Percentiles rank a stretch among this genome's conserved stretches.
Evolutionary conservation across 2,113 vertebrate species (phyloP).

Genomic region (Scortum barcoo): DNA sequence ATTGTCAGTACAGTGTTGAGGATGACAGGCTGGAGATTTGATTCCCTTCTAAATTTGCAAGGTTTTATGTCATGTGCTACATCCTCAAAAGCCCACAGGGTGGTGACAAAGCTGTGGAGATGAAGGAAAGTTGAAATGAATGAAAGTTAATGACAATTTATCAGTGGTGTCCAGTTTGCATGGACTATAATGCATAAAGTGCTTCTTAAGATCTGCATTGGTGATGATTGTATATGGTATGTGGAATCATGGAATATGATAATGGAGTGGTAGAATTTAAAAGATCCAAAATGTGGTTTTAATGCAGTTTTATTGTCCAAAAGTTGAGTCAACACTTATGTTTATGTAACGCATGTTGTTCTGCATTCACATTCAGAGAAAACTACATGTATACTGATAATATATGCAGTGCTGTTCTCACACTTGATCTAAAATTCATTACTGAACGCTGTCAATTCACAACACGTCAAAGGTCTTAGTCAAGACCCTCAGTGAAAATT

Average conservation of each 20-base stretch:
- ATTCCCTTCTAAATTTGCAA: background rate
- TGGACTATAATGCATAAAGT: background rate
- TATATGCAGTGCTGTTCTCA: background rate
- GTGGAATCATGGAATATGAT: too few species aligned
- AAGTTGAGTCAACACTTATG: background rate
- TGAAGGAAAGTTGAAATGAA: too few species aligned
- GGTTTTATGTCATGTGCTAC: background rate
- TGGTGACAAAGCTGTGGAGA: background rate
- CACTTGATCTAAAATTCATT: background rate
- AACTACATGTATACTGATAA: background rate
- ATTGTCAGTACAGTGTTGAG: background rate
- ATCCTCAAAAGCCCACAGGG: slow-evolving; percentile 18
- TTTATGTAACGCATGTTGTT: background rate
- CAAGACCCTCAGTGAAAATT: background rate
- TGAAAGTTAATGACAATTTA: background rate
- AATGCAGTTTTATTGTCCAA: background rate
- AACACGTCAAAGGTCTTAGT: too few species aligned
- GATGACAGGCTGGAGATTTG: background rate
- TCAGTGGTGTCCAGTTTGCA: background rate
- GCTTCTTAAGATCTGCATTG: background rate
- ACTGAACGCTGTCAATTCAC: too few species aligned
- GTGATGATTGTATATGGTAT: too few species aligned
- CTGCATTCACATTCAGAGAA: slow-evolving; percentile 1
- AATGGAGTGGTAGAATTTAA: too few species aligned
- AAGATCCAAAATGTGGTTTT: background rate